Evolutionary conservation across 1,140 invertebrate species (phyloP).

Genomic region (Hylyphantes graminicola): DNA sequence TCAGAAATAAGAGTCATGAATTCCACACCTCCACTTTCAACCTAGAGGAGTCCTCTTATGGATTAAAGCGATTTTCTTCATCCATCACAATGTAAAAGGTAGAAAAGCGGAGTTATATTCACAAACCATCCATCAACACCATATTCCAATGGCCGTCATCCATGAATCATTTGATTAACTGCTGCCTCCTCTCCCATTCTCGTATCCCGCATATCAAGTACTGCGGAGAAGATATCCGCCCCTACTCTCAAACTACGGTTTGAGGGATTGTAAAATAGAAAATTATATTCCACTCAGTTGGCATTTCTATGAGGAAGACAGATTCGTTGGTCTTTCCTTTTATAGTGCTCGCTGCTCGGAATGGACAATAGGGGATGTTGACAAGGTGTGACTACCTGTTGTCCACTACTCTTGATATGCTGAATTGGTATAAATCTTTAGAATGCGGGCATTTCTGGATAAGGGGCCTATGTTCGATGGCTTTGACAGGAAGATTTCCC

Average conservation of each 20-base stretch:
- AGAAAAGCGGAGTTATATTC: conserved; percentile 41
- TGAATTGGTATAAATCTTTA: too few relatives aligned
- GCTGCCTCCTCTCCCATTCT: background rate
- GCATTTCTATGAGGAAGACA: conserved; percentile 33
- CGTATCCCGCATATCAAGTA: conserved; percentile 39
- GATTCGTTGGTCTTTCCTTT: conserved; percentile 3
- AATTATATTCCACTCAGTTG: conserved; percentile 47
- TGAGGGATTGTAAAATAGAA: conserved; percentile 1
- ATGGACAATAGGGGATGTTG: background rate
- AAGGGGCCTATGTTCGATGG: too few relatives aligned
- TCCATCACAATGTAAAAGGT: conserved; percentile 45
- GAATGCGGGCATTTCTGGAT: too few relatives aligned
- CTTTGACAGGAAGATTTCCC: too few relatives aligned
- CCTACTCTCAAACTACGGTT: background rate
- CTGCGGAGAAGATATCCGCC: background rate
- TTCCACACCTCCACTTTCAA: background rate
- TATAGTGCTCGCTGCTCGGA: background rate
- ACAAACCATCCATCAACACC: too few relatives aligned
- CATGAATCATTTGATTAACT: conserved; percentile 55
- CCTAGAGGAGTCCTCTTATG: conserved; percentile 27
- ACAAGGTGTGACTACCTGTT: background rate
- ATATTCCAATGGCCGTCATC: conserved; percentile 1
- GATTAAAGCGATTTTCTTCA: conserved; percentile 46
- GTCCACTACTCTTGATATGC: background rate
- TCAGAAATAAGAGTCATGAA: too few relatives aligned